Conservation (phyloP, 2,113 vertebrate genomes). For the Labeo catla region DNA sequence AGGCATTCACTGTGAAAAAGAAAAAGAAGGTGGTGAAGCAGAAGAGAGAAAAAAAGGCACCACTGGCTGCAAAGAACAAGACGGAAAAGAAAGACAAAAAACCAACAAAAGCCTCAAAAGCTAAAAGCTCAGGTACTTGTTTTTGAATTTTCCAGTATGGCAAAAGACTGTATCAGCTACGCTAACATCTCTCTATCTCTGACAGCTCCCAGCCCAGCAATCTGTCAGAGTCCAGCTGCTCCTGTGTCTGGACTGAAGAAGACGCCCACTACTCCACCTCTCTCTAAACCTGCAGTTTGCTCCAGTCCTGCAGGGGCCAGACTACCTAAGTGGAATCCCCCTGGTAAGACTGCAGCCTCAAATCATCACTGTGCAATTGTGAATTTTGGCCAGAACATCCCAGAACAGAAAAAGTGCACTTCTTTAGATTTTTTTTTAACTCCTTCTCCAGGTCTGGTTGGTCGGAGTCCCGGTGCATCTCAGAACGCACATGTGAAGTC, state of each 20-base stretch:
- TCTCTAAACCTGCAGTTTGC: constrained; percentile 54
- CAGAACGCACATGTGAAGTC: constrained; percentile 73
- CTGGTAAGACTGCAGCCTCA: constrained; percentile 75
- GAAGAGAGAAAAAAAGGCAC: constrained; percentile 59
- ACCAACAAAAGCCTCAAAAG: constrained; percentile 57
- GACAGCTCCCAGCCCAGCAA: constrained; percentile 39
- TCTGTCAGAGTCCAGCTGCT: constrained; percentile 57
- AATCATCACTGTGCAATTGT: not conserved
- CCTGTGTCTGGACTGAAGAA: constrained; percentile 40
- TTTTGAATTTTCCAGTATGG: not conserved
- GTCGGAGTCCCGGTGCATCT: constrained; percentile 68
- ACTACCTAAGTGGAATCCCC: constrained; percentile 86
- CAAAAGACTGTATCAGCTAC: not conserved
- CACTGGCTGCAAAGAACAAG: constrained; percentile 61
- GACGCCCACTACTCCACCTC: constrained; percentile 43
- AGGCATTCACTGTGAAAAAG: constrained; percentile 75
- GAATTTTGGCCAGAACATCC: not conserved
- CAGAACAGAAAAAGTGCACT: not conserved
- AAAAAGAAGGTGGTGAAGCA: constrained; percentile 46
- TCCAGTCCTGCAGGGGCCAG: constrained; percentile 73
- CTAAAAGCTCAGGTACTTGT: constrained; percentile 48
- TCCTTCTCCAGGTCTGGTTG: constrained; percentile 73
- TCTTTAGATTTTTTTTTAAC: not conserved
- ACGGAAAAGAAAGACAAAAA: constrained; percentile 70
- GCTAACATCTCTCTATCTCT: not conserved